Conservation (phyloP, 1,140 invertebrate genomes). For the Drosophila dunni region DNA sequence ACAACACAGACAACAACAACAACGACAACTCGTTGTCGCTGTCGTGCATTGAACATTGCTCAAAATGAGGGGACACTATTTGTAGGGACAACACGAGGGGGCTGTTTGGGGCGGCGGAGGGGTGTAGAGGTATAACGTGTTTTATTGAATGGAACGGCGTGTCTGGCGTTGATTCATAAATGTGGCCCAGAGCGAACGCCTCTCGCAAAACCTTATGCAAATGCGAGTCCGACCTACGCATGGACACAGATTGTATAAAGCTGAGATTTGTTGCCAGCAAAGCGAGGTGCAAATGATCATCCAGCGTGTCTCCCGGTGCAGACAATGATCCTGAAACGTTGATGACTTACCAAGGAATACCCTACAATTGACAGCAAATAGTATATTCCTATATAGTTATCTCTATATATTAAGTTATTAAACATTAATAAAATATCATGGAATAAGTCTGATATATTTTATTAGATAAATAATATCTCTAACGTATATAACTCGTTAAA, state of each 20-base stretch:
- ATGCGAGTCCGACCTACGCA: slow-evolving; percentile 72
- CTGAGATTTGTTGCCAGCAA: slow-evolving; percentile 73
- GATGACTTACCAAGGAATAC: background rate
- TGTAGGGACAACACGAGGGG: background rate
- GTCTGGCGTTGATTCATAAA: slow-evolving; percentile 82
- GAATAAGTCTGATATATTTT: too few species aligned
- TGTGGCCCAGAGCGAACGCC: slow-evolving; percentile 48
- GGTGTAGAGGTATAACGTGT: slow-evolving; percentile 47
- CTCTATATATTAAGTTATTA: too few species aligned
- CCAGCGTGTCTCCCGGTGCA: slow-evolving; percentile 10
- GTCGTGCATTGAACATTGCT: slow-evolving; percentile 76
- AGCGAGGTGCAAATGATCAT: slow-evolving; percentile 76
- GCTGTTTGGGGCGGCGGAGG: background rate
- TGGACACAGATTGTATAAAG: slow-evolving; percentile 67
- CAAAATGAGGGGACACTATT: slow-evolving; percentile 56
- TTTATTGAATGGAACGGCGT: slow-evolving; percentile 82
- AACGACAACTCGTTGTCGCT: slow-evolving; percentile 51
- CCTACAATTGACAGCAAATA: background rate
- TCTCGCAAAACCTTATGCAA: slow-evolving; percentile 64
- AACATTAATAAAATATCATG: too few species aligned
- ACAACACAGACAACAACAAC: slow-evolving; percentile 23
- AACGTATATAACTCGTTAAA: too few species aligned
- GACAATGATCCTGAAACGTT: background rate
- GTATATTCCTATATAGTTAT: too few species aligned
- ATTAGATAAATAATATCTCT: too few species aligned